These are phyloP conservation scores for Rostratula benghalensis DNA, from an alignment of 2,113 vertebrate species.

Conservation along the genomic window DNA sequence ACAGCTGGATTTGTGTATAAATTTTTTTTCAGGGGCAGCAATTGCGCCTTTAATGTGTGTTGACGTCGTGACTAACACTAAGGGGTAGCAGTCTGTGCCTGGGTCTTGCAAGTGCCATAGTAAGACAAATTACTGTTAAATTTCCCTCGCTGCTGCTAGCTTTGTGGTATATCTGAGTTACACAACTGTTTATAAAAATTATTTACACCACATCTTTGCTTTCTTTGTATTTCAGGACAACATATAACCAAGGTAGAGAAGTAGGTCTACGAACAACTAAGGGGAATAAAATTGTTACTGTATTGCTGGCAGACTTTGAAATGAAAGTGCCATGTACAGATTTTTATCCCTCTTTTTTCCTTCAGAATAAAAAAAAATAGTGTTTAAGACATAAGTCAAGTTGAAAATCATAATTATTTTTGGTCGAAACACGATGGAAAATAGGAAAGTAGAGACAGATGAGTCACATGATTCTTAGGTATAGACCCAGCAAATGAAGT, in stretches of 20 bases:
- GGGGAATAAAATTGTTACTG: slow-evolving; percentile 12
- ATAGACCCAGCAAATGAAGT: background rate
- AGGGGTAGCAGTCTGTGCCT: background rate
- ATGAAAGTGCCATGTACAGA: background rate
- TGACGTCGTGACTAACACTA: background rate
- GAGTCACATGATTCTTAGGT: background rate
- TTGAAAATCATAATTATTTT: background rate
- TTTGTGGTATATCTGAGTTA: background rate
- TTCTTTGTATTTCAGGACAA: background rate
- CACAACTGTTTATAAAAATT: slow-evolving; percentile 3
- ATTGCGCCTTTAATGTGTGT: background rate
- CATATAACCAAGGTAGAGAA: background rate
- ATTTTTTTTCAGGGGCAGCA: background rate
- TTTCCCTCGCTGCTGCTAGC: background rate
- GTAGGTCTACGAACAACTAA: background rate
- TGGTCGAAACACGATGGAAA: background rate
- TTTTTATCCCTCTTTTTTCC: background rate
- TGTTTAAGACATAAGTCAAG: background rate
- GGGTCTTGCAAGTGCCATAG: background rate
- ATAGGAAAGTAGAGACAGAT: background rate
- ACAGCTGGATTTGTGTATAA: background rate
- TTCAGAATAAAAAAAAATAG: background rate
- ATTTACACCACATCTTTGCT: background rate
- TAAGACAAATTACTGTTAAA: background rate
- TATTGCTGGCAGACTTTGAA: background rate